Evolutionary conservation across 2,113 vertebrate genomes (phyloP), one percentile per base, ranked within the genome.

Genomic region (Seriola quinqueradiata): DNA sequence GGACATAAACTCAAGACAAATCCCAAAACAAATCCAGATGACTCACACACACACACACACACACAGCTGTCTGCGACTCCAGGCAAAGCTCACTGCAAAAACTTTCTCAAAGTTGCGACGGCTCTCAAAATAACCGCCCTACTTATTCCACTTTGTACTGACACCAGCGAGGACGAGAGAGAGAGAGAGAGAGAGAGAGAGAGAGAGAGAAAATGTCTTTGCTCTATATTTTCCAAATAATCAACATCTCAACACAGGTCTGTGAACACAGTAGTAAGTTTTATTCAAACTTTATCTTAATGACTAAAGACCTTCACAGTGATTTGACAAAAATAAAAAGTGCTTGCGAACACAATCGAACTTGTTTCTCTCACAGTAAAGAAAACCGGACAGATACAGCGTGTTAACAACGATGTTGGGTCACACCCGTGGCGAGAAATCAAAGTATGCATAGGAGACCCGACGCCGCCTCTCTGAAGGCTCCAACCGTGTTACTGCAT

Each of bases 271-370:
- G 52, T 70, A 79, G 32, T 91, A 86, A 67, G 80, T 79, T 91
- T 92, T 91, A 92, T 94, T 93, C 16, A 86, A 88, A 89, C 77
- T 32, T 57, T 42, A 66, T 65, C 61, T 73, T 71, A 74, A 88
- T 69, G 81, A 87, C 61, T 77, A 87, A 84, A 75, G 58, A 87
- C 71, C 11, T 57, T 93, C 88, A 92, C 90, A 90, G 88, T 92
- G 90, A 88, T 86, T 77, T 68, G 80, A 92, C 82, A 28, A 61
- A 90, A 88, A 76, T 50, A 83, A 88, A 28, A 93, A 89, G 82
- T 91, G 84, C 74, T 87, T 54, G 78, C 4, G 10, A 78, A 88
- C 48, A 87, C 69, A 84, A 68, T 55, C 64, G 2, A 50, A 87
- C 16, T 25, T 17, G 34, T 84, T 85, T 70, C 61, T 68, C 52